These are phyloP conservation scores for Eclectus roratus DNA, from an alignment of 2,113 vertebrate species.

Conservation along the genomic window DNA sequence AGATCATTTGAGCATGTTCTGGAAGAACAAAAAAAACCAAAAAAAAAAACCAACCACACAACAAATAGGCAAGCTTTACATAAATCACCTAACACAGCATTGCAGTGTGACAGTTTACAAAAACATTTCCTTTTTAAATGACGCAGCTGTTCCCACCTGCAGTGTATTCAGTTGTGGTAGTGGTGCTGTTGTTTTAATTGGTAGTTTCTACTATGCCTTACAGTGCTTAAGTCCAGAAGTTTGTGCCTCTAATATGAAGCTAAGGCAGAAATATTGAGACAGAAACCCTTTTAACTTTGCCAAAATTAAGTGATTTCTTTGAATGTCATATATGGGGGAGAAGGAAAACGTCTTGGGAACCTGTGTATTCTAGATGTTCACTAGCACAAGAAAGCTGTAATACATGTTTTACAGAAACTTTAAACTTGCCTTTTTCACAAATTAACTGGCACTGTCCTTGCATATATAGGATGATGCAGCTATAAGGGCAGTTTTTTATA, in stretches of 20 bases:
- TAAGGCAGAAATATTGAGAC: conserved; percentile 64
- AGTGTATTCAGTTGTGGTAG: conserved; percentile 59
- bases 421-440: conserved; percentile 62
- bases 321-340: conserved; percentile 57
- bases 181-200: conserved; percentile 44
- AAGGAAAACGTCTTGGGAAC: conserved; percentile 55
- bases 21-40: neutral
- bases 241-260: conserved; percentile 75
- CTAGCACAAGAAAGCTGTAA: conserved; percentile 67
- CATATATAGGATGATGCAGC: conserved; percentile 59
- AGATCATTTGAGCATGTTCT: conserved; percentile 68
- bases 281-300: conserved; percentile 64
- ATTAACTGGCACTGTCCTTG: conserved; percentile 57
- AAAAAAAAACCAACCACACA: neutral
- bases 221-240: conserved; percentile 74
- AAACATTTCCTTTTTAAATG: conserved; percentile 56
- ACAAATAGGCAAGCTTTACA: conserved; percentile 50
- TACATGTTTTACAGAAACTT: conserved; percentile 65
- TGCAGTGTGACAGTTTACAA: conserved; percentile 72
- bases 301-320: conserved; percentile 67
- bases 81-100: conserved; percentile 61
- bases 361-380: conserved; percentile 63
- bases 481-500: conserved; percentile 74
- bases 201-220: conserved; percentile 84
- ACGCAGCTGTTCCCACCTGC: conserved; percentile 64